Evolutionary conservation across 2,888 invertebrate genomes (phyloP).

Genomic region (Machimus rusticus): DNA sequence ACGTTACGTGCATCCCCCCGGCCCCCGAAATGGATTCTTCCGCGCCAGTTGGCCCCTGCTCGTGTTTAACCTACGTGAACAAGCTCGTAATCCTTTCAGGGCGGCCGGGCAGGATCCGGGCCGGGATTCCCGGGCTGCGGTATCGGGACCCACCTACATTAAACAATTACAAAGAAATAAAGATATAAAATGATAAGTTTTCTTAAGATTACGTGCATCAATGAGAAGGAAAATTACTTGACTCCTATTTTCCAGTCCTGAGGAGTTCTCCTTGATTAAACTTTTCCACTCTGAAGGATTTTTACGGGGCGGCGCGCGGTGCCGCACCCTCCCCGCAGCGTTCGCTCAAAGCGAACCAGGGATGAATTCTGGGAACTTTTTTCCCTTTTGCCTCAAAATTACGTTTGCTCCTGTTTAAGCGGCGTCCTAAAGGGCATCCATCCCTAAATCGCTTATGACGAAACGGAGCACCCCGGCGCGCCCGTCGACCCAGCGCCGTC

Average conservation of each 20-base stretch:
- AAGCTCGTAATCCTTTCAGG: slow-evolving; percentile 9
- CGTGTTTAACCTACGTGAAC: slow-evolving; percentile 32
- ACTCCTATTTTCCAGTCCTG: slow-evolving; percentile 36
- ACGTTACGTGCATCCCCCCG: neutral
- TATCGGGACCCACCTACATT: neutral
- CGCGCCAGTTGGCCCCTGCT: neutral
- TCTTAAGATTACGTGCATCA: slow-evolving; percentile 43
- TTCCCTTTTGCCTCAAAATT: neutral
- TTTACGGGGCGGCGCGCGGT: neutral
- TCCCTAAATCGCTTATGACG: slow-evolving; percentile 22
- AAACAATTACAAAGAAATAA: slow-evolving; percentile 39
- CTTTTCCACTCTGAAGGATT: slow-evolving; percentile 38
- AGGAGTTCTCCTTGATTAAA: slow-evolving; percentile 40
- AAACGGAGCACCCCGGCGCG: neutral
- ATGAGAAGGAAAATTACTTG: slow-evolving; percentile 44
- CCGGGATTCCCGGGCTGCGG: neutral
- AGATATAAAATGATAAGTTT: slow-evolving; percentile 36
- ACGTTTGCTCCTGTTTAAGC: neutral
- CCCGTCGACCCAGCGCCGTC: neutral
- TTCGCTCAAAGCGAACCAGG: neutral
- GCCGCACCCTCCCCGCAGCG: neutral
- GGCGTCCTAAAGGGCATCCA: slow-evolving; percentile 12
- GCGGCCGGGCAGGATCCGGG: neutral
- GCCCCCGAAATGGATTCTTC: neutral
- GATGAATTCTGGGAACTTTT: neutral